These are phyloP conservation scores for Dendronephthya gigantea DNA, from an alignment of 64 coral and sea anemone genomes.

Conservation along the genomic window DNA sequence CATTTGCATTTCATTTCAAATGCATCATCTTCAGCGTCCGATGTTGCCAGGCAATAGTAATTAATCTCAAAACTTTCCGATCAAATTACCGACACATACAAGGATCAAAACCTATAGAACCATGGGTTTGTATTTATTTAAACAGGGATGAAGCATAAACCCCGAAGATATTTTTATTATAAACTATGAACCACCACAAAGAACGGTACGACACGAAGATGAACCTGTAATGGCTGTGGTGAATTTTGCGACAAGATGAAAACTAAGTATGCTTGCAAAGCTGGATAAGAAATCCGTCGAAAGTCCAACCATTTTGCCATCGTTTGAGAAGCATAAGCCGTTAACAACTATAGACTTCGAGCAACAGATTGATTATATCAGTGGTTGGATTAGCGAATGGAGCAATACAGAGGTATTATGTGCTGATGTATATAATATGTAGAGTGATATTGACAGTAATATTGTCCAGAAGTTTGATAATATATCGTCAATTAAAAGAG, in stretches of 20 bases:
- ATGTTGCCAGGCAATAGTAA: background rate
- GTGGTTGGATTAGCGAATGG: background rate
- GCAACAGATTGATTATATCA: background rate
- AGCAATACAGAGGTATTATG: conserved; percentile 3
- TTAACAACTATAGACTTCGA: conserved; percentile 7
- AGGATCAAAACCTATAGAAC: background rate
- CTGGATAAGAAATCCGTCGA: too few relatives aligned
- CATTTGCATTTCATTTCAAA: background rate
- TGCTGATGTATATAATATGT: background rate
- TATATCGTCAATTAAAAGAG: background rate
- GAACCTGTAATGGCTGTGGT: too few relatives aligned
- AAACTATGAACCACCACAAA: background rate
- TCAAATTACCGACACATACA: background rate
- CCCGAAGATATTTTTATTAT: background rate
- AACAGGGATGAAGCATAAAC: background rate
- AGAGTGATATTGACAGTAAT: background rate
- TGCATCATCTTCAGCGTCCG: background rate
- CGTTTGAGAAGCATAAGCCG: conserved; percentile 4
- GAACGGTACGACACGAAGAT: background rate
- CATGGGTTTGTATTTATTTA: background rate
- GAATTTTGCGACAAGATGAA: too few relatives aligned
- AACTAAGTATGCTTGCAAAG: too few relatives aligned
- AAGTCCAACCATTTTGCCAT: background rate
- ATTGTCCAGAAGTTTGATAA: background rate
- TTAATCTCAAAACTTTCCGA: background rate